Percentiles rank a stretch among this genome's conserved stretches.
These are phyloP conservation scores for Bergia puertoricense DNA, from an alignment of 92 coral and sea anemone genomes.

Conservation along the genomic window DNA sequence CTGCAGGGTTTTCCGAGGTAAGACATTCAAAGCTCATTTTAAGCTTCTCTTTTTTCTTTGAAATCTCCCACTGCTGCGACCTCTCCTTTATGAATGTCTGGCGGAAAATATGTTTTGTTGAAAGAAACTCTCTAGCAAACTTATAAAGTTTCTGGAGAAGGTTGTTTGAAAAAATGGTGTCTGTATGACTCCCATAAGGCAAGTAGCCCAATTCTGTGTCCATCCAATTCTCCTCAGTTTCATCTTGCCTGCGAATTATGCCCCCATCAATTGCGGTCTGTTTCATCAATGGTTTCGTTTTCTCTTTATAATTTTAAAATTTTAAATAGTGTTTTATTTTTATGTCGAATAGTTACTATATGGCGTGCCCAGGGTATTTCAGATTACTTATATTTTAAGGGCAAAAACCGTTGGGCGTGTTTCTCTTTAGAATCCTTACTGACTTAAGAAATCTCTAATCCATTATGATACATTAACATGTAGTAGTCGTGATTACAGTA, in stretches of 20 bases:
- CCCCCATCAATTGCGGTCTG: conserved; percentile 9
- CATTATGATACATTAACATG: no score
- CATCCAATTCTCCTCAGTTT: conserved; percentile 31
- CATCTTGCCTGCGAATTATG: neutral
- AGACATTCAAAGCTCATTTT: conserved; percentile 46
- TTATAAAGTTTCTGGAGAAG: conserved; percentile 51
- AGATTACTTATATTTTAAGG: no score
- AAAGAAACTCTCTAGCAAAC: conserved; percentile 41
- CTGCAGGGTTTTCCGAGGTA: conserved; percentile 60
- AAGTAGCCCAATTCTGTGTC: conserved; percentile 49
- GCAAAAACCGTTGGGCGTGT: no score
- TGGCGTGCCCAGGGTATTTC: no score
- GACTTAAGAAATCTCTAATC: no score
- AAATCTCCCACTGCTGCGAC: conserved; percentile 53
- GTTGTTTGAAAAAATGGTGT: conserved; percentile 56
- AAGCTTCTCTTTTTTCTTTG: conserved; percentile 49
- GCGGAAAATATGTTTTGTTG: conserved; percentile 48
- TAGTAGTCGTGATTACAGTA: no score
- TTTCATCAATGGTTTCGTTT: conserved; percentile 10
- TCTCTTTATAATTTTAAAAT: neutral
- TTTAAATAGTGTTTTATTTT: no score
- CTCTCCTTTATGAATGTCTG: conserved; percentile 55
- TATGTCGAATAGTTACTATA: no score
- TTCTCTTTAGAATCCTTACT: no score
- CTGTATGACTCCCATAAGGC: conserved; percentile 52